These are phyloP conservation scores for Blomia tropicalis DNA, from an alignment of 2,888 invertebrate species.

Conservation along the genomic window DNA sequence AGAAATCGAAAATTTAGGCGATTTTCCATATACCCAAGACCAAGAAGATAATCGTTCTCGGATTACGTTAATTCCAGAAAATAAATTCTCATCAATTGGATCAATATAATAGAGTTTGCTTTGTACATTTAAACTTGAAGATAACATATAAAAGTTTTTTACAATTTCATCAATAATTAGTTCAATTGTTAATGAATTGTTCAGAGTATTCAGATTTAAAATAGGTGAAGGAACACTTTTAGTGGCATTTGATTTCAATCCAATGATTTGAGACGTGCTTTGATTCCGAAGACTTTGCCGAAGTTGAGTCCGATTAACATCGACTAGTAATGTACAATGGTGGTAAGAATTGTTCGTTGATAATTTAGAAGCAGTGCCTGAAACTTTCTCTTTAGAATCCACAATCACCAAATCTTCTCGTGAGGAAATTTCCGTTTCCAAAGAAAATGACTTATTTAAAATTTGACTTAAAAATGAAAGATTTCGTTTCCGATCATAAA, in stretches of 20 bases:
- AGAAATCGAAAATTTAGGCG: conserved; percentile 42
- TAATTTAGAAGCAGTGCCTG: conserved; percentile 85
- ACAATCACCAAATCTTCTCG: conserved; percentile 72
- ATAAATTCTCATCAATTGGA: conserved; percentile 59
- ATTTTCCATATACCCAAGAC: conserved; percentile 75
- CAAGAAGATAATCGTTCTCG: conserved; percentile 54
- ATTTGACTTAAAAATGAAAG: conserved; percentile 68
- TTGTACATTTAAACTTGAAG: conserved; percentile 35
- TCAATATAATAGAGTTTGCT: neutral
- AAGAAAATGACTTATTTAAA: conserved; percentile 60
- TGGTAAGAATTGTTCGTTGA: conserved; percentile 81
- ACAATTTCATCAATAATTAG: conserved; percentile 16
- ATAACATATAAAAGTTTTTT: neutral
- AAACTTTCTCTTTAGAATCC: conserved; percentile 47
- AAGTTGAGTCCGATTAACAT: conserved; percentile 60
- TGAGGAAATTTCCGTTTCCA: conserved; percentile 56
- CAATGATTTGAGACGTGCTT: conserved; percentile 15
- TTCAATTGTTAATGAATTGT: conserved; percentile 39
- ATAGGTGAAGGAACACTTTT: conserved; percentile 62
- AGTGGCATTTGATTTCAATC: conserved; percentile 50
- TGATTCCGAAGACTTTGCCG: conserved; percentile 35
- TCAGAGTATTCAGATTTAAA: conserved; percentile 57
- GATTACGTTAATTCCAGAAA: conserved; percentile 54
- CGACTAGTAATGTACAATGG: conserved; percentile 83
- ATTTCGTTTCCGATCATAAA: conserved; percentile 72